phyloP scores from a whole-genome alignment of 2,113 vertebrate genomes.

The Lepus americanus region DNA sequence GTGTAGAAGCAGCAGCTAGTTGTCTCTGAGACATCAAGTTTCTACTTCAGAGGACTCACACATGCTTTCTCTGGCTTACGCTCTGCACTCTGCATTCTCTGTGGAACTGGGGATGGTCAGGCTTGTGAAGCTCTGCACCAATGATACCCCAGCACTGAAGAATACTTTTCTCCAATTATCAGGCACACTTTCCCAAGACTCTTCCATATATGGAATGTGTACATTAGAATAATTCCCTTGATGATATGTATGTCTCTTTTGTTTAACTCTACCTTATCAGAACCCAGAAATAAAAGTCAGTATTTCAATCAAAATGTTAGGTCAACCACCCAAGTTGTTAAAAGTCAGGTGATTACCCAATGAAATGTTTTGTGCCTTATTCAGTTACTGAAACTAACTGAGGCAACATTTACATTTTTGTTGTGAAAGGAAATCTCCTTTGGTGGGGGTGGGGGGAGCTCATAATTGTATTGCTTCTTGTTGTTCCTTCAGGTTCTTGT shows the following conservation, averaged over 20 bases:
- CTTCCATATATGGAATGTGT: neutral
- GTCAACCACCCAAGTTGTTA: neutral
- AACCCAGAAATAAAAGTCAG: constrained; percentile 26
- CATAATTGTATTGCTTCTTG: neutral
- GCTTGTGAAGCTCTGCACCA: neutral
- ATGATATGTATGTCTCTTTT: neutral
- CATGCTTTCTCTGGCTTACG: neutral
- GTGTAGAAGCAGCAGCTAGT: neutral
- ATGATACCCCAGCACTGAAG: too few relatives aligned
- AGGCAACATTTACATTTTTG: neutral
- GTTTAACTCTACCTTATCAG: constrained; percentile 29
- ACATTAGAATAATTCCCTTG: neutral
- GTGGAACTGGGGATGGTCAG: neutral
- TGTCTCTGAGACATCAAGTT: neutral
- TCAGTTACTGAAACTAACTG: neutral
- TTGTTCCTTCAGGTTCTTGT: neutral
- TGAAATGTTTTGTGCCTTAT: neutral
- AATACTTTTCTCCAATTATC: neutral
- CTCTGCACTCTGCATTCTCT: neutral
- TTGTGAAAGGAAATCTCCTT: neutral
- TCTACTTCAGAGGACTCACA: neutral
- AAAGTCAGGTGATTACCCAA: neutral
- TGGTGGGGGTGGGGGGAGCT: neutral
- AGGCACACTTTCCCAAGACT: neutral
- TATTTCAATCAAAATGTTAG: constrained; percentile 22